A percentile compares a stretch with the other conserved stretches of the same genome.
Evolutionary conservation across 2,797 vertebrate genomes (phyloP).

Genomic region (Liasis olivaceus): DNA sequence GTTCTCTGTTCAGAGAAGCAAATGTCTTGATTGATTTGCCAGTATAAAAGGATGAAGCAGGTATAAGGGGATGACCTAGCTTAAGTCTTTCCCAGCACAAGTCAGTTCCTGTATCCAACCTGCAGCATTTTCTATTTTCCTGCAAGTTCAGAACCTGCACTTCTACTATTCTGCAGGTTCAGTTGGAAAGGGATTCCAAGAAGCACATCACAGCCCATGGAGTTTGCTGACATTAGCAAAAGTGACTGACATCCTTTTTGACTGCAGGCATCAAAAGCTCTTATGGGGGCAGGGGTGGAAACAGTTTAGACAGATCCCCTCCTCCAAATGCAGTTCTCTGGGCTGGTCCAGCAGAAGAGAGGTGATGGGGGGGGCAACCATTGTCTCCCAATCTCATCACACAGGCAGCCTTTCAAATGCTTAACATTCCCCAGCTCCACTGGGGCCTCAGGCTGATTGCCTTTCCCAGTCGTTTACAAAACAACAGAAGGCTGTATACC

Average conservation of each 20-base stretch:
- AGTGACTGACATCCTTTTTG: background rate
- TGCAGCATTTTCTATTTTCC: no score
- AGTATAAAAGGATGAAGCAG: no score
- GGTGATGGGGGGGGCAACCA: background rate
- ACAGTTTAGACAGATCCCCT: background rate
- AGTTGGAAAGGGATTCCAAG: background rate
- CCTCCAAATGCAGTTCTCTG: background rate
- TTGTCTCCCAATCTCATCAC: background rate
- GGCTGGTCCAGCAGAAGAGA: background rate
- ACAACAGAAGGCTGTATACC: constrained; percentile 9
- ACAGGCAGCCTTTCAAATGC: background rate
- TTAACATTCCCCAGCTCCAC: background rate
- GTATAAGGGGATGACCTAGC: no score
- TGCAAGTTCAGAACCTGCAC: no score
- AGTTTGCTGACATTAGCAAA: background rate
- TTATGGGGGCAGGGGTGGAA: no score
- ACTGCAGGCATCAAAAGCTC: background rate
- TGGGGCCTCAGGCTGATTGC: background rate
- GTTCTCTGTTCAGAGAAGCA: no score
- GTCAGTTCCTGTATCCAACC: no score
- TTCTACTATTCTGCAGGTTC: background rate
- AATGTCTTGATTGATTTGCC: no score
- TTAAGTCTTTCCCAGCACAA: no score
- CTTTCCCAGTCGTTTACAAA: background rate
- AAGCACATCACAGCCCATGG: background rate